Conservation (phyloP, 2,797 vertebrate genomes). For the Pitangus sulphuratus region DNA sequence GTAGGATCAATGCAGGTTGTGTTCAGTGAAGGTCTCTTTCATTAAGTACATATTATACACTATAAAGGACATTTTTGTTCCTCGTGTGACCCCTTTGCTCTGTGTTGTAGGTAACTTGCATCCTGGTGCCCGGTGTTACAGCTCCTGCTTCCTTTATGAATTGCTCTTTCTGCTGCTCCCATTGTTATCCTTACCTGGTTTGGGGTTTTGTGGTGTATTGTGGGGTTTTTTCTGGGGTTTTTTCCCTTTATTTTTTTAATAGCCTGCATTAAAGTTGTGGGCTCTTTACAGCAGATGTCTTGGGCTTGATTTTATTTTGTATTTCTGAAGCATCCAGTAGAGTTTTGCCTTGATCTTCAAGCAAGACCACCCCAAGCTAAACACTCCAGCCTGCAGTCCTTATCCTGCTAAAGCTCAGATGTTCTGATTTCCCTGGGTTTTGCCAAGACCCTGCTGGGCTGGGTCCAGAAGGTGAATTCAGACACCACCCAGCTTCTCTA, state of each 20-base stretch:
- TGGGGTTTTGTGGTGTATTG: not conserved
- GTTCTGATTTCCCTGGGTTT: not conserved
- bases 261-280: not conserved
- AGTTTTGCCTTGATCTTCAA: not conserved
- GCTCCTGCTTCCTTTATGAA: not conserved
- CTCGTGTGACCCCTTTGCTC: not conserved
- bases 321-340: not conserved
- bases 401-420: not conserved
- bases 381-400: not conserved
- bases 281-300: not conserved
- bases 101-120: not conserved
- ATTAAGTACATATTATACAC: not conserved
- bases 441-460: not conserved
- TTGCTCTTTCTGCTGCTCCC: not conserved
- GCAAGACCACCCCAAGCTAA: not conserved
- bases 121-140: not conserved
- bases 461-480: not conserved
- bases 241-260: fast-evolving
- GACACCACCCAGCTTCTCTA: not conserved
- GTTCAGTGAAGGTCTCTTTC: not conserved
- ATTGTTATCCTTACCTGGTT: not conserved
- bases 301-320: not conserved
- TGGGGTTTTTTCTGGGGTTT: not conserved
- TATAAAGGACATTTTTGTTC: not conserved
- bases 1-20: not conserved